These are phyloP conservation scores for Meloidogyne exigua DNA, from an alignment of 1,140 invertebrate genomes.

Conservation along the genomic window DNA sequence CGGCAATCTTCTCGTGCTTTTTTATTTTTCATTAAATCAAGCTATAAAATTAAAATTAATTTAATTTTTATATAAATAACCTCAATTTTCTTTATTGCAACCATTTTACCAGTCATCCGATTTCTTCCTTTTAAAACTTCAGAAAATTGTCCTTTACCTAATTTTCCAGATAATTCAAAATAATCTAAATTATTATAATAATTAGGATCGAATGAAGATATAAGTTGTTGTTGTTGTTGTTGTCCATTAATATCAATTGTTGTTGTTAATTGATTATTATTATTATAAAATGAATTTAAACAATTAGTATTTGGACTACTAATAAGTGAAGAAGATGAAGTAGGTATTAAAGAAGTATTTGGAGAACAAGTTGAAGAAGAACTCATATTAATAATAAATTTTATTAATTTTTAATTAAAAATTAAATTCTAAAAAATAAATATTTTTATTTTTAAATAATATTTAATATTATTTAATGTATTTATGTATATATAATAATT, in stretches of 20 bases:
- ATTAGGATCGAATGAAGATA: not conserved
- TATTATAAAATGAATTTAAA: not conserved
- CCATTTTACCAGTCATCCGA: constrained; percentile 64
- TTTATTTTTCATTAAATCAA: constrained; percentile 73
- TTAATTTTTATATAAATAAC: constrained; percentile 54
- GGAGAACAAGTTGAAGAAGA: not conserved
- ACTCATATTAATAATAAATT: not conserved
- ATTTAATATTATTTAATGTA: no score
- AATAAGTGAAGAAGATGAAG: constrained; percentile 6
- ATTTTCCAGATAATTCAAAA: constrained; percentile 70
- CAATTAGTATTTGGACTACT: not conserved
- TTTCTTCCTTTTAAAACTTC: constrained; percentile 69
- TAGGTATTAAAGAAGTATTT: not conserved
- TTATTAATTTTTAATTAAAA: not conserved
- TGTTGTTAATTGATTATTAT: not conserved
- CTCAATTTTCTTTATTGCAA: constrained; percentile 73
- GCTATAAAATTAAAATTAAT: constrained; percentile 61
- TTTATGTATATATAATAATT: no score
- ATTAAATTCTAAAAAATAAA: not conserved
- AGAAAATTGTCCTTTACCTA: constrained; percentile 73
- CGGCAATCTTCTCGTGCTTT: constrained; percentile 73
- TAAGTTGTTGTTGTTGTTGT: not conserved
- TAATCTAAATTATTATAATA: constrained; percentile 64
- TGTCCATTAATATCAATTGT: not conserved
- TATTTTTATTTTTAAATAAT: no score